These are phyloP conservation scores for Ips typographus DNA, from an alignment of 1,140 invertebrate species.

Conservation along the genomic window DNA sequence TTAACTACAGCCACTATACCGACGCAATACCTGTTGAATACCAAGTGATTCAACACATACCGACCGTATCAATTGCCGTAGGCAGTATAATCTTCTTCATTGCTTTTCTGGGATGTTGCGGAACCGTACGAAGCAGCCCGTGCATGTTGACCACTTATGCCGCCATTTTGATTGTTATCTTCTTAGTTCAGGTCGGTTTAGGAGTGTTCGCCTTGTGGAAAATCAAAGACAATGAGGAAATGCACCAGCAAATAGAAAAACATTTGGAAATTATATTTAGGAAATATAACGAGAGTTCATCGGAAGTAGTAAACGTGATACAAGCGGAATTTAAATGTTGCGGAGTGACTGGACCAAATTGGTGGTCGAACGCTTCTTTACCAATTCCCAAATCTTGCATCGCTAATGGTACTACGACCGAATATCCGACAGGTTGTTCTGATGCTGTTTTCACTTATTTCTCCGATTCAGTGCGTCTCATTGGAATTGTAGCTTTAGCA, in stretches of 20 bases:
- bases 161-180: slow-evolving; percentile 22
- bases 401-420: not conserved
- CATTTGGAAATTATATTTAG: not conserved
- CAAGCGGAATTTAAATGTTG: slow-evolving; percentile 19
- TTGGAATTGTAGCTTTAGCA: slow-evolving; percentile 15
- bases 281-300: not conserved
- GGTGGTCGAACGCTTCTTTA: not conserved
- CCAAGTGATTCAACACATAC: slow-evolving; percentile 6
- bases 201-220: slow-evolving; percentile 23
- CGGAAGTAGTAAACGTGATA: not conserved
- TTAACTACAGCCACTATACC: slow-evolving; percentile 63
- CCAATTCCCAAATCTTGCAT: not conserved
- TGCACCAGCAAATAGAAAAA: not conserved
- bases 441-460: not conserved
- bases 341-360: slow-evolving; percentile 3
- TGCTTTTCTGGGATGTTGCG: slow-evolving; percentile 62
- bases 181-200: slow-evolving; percentile 20
- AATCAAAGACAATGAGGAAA: slow-evolving; percentile 18
- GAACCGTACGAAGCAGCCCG: slow-evolving; percentile 61
- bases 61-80: slow-evolving; percentile 59
- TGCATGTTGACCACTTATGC: slow-evolving; percentile 60
- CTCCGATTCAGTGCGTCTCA: not conserved
- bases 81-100: slow-evolving; percentile 61
- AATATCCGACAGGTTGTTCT: not conserved
- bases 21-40: slow-evolving; percentile 61